These are phyloP conservation scores for Gymnogyps californianus DNA, from an alignment of 2,113 vertebrate genomes.

Conservation along the genomic window DNA sequence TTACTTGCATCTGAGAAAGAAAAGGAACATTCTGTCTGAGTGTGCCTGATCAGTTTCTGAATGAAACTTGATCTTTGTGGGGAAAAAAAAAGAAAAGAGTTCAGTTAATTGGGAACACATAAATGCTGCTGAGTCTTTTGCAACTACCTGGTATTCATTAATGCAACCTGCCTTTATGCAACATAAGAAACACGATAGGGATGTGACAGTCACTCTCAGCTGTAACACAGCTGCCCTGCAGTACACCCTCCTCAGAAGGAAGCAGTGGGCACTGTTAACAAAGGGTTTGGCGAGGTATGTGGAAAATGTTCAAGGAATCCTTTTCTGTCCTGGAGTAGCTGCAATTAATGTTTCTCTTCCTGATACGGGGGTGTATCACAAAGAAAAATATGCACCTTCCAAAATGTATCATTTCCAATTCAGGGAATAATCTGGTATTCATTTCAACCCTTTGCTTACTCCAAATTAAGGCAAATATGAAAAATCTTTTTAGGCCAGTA, in stretches of 20 bases:
- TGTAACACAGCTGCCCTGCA: background rate
- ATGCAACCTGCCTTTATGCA: background rate
- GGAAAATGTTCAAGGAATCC: background rate
- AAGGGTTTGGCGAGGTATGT: background rate
- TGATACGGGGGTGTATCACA: background rate
- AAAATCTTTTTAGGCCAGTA: rapidly evolving
- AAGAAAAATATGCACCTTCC: background rate
- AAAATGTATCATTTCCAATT: background rate
- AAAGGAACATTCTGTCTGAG: background rate
- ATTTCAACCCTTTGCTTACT: background rate
- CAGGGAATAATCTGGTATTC: background rate
- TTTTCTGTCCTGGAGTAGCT: background rate
- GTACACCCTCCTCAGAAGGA: background rate
- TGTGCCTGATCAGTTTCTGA: background rate
- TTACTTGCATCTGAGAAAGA: background rate
- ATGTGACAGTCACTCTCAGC: background rate
- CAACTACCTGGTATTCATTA: background rate
- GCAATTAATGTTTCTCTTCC: background rate
- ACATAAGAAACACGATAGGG: background rate
- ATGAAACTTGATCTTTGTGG: background rate
- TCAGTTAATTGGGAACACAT: background rate
- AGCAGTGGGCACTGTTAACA: background rate
- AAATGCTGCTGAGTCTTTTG: background rate
- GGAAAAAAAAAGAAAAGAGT: background rate
- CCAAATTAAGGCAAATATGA: background rate